A percentile compares a stretch with the other conserved stretches of the same genome.
Conservation (phyloP, 1,140 invertebrate genomes). For the Drosophila watanabei region DNA sequence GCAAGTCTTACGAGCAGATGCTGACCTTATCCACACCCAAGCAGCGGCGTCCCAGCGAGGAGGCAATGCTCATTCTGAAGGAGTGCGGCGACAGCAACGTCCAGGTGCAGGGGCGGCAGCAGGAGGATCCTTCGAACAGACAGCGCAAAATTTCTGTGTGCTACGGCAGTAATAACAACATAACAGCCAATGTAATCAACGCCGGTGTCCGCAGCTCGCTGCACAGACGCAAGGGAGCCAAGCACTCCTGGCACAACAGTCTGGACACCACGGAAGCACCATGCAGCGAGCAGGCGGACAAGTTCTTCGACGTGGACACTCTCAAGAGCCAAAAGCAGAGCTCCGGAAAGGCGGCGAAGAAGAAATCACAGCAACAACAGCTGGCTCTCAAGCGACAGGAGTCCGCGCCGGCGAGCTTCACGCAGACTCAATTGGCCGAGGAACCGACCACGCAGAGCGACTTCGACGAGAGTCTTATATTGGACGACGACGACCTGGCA, state of each 20-base stretch:
- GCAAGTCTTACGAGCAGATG: constrained; percentile 88
- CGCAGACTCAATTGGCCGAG: constrained; percentile 22
- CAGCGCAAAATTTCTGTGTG: constrained; percentile 77
- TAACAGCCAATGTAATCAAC: constrained; percentile 49
- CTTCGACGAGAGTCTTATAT: constrained; percentile 73
- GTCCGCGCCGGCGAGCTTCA: constrained; percentile 58
- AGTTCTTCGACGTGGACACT: constrained; percentile 70
- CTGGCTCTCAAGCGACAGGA: constrained; percentile 65
- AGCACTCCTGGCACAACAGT: constrained; percentile 65
- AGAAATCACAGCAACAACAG: constrained; percentile 47
- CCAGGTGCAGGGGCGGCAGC: background rate
- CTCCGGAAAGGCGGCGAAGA: constrained; percentile 39
- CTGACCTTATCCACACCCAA: constrained; percentile 86
- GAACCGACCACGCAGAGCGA: constrained; percentile 60
- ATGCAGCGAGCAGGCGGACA: constrained; percentile 47
- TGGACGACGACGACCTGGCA: constrained; percentile 81
- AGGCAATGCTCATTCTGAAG: constrained; percentile 89
- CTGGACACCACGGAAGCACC: constrained; percentile 41
- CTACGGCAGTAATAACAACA: constrained; percentile 77
- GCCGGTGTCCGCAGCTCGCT: constrained; percentile 31
- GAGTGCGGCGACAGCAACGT: constrained; percentile 56
- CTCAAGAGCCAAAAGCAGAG: constrained; percentile 49
- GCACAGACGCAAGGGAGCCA: constrained; percentile 64
- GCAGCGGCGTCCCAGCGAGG: constrained; percentile 91
- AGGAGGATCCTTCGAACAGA: constrained; percentile 67